Evolutionary conservation across 1,140 invertebrate genomes (phyloP), one percentile per base, ranked within the genome.

Genomic region (Zophobas morio): DNA sequence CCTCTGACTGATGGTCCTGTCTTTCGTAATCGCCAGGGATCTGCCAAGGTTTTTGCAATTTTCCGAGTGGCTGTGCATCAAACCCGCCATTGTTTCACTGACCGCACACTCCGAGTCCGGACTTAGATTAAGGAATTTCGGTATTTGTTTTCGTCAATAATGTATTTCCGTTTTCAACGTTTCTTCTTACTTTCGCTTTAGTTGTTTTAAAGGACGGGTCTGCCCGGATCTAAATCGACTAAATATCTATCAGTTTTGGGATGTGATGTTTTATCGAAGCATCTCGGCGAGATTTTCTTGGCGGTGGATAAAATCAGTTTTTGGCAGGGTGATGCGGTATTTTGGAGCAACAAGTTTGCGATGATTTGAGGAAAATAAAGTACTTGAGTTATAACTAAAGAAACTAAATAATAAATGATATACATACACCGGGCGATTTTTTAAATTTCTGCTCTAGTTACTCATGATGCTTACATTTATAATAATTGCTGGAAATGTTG

Each of bases 31-130:
- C 83, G 80, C 81, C 78, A 51, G 81, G 83, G 83, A 83, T 83
- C 79, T 78, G 77, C 77, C 53, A 77, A 78, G 83, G 79, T 84
- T 84, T 82, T 83, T 82, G 83, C 77, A 84, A 84, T 84, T 84
- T 84, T 84, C 83, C 83, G 80, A 84, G 82, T 83, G 83, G 82
- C 79, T 81, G 83, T 84, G 81, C 82, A 84, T 84, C 83, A 84
- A 80, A 73, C 74, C 75, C 78, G 57, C 77, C 75, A 76, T 81
- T 81, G 80, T 81, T 78, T 79, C 73, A 74, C 79, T 79, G 79
- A 82, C 80, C 81, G 71, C 80, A 77, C 76, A 57, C 49, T 70
- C 73, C 51, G 36, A 36, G 35, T 35, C 70, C 73, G 54, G 53
- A 46, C 75, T 76, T 70, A 74, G 37, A 73, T 81, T 74, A 74